Conservation (phyloP, 2,888 invertebrate species). For the Epiperipatus broadwayi region DNA sequence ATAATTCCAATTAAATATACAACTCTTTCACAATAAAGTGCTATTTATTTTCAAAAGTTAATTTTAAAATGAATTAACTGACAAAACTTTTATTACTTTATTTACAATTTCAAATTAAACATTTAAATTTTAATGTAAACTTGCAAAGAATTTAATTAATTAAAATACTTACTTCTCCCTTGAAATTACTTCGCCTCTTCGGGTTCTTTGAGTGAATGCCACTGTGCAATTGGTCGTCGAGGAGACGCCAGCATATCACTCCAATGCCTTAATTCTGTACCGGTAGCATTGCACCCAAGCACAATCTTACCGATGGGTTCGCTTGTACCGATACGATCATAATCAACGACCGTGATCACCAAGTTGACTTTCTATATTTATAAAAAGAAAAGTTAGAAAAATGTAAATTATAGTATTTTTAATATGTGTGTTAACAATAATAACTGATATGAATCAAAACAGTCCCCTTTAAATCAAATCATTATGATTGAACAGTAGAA, state of each 20-base stretch:
- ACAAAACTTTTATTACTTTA: too few relatives aligned
- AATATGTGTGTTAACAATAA: too few relatives aligned
- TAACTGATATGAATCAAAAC: too few relatives aligned
- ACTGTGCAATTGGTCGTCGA: constrained; percentile 94
- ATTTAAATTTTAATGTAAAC: too few relatives aligned
- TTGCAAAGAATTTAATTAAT: too few relatives aligned
- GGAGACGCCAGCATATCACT: constrained; percentile 99
- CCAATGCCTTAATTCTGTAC: constrained; percentile 97
- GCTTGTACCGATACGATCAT: constrained; percentile 98
- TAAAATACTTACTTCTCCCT: too few relatives aligned
- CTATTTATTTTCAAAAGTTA: too few relatives aligned
- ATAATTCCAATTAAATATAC: too few relatives aligned
- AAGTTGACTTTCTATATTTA: constrained; percentile 83
- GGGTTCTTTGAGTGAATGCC: constrained; percentile 97
- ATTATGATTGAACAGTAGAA: background rate
- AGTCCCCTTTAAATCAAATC: background rate
- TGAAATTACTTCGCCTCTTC: constrained; percentile 57
- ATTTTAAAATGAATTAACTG: too few relatives aligned
- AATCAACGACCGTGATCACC: constrained; percentile 97
- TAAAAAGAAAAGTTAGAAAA: constrained; percentile 6
- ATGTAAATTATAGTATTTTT: too few relatives aligned
- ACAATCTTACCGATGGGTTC: constrained; percentile 97
- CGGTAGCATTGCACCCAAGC: constrained; percentile 89
- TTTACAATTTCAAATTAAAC: too few relatives aligned
- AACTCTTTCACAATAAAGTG: too few relatives aligned